phyloP scores from a whole-genome alignment of 2,113 vertebrate species.

The Plecotus auritus region DNA sequence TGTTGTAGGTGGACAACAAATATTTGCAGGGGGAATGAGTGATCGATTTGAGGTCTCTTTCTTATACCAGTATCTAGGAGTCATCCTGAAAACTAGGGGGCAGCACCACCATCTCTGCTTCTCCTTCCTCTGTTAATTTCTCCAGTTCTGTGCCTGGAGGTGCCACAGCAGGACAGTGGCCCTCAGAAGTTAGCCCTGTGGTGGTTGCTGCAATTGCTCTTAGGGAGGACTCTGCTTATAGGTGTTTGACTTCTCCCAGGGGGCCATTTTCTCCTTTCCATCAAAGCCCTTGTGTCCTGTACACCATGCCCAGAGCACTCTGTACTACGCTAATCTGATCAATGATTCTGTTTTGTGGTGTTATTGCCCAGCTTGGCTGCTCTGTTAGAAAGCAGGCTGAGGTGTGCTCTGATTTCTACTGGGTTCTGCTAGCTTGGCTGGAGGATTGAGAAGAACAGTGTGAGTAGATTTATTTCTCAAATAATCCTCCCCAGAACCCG shows the following conservation, averaged over 20 bases:
- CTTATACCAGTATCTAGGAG: neutral
- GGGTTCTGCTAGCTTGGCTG: constrained; percentile 11
- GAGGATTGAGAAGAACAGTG: constrained; percentile 62
- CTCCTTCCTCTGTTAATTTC: neutral
- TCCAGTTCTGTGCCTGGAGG: neutral
- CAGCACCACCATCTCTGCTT: neutral
- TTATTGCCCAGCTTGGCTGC: neutral
- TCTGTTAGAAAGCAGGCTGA: constrained; percentile 3
- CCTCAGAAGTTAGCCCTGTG: neutral
- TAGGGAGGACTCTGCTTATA: neutral
- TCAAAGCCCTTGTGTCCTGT: neutral
- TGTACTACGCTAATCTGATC: neutral
- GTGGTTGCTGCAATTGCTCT: neutral
- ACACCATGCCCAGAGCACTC: neutral
- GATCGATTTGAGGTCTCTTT: neutral
- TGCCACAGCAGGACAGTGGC: neutral
- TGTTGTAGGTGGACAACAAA: no score
- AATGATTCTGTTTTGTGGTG: neutral
- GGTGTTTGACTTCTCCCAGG: neutral
- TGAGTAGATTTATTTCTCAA: constrained; percentile 77
- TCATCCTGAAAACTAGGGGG: neutral
- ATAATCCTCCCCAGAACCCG: constrained; percentile 72
- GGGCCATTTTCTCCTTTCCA: neutral
- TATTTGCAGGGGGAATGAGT: neutral
- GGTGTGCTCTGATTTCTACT: constrained; percentile 10